Evolutionary conservation across 2,888 invertebrate species (phyloP), one percentile per base, ranked within the genome.

Genomic region (Drepana falcataria): DNA sequence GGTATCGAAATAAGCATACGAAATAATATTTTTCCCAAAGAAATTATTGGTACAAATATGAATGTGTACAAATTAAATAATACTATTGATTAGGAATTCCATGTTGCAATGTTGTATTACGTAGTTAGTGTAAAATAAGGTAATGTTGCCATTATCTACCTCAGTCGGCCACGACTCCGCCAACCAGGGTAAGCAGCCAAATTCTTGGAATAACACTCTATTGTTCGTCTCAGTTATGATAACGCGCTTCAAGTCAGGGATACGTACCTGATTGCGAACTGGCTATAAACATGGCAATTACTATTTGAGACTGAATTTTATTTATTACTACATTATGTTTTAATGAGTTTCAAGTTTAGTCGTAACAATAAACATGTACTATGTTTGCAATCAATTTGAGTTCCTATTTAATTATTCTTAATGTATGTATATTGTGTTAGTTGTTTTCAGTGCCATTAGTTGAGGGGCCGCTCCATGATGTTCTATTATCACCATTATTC

Each of bases 31-130:
- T 87, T 85, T 79, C 89, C 51, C 91, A 91, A 91, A 91, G 89
- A 91, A 88, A 89, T 87, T 78, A 87, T 89, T 87, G 89, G 91
- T 91, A 91, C 91, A 91, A 91, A 91, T 74, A 71, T 79, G 69
- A 75, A 88, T 77, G 80, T 91, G 91, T 90, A 91, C 91, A 91
- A 91, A 90, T 85, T 81, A 81, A 83, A 81, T 71, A 65, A 73
- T 79, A 81, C 71, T 76, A 76, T 81, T 66, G 73, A 79, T 79
- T 87, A 87, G 82, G 69, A 83, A 88, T 81, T 81, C 68, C 63
- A 86, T 86, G 91, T 90, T 87, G 80, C 80, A 83, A 87, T 87
- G 88, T 90, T 90, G 81, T 86, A 82, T 73, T 82, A 80, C 71
- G 81, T 88, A 86, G 85, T 81, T 87, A 87, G 82, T 69, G 78